Percentiles rank a stretch among this genome's conserved stretches.
These are phyloP conservation scores for Sialis fuliginosa DNA, from an alignment of 2,888 invertebrate species.

Conservation along the genomic window DNA sequence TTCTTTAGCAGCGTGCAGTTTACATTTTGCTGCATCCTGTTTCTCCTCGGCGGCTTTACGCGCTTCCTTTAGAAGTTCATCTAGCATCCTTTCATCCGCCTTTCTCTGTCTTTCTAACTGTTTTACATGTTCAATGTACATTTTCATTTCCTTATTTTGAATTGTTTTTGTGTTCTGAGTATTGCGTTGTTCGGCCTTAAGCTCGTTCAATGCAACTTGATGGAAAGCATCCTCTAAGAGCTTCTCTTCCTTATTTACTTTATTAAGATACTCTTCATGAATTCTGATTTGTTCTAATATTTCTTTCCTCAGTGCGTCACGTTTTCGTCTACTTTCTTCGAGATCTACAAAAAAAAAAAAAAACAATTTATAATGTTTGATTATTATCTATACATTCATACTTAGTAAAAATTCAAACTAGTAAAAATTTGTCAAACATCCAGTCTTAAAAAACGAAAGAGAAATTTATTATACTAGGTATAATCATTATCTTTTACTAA, in stretches of 20 bases:
- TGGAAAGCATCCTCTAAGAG: slow-evolving; percentile 6
- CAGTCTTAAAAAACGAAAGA: no score
- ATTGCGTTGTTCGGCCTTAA: slow-evolving; percentile 16
- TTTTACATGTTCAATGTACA: slow-evolving; percentile 18
- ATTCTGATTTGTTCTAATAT: slow-evolving; percentile 18
- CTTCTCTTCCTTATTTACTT: slow-evolving; percentile 18
- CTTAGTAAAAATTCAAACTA: no score
- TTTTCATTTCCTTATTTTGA: slow-evolving; percentile 17
- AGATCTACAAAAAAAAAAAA: slow-evolving; percentile 6
- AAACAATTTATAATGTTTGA: no score
- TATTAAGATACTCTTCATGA: slow-evolving; percentile 17
- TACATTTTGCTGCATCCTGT: slow-evolving; percentile 17
- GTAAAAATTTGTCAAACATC: no score
- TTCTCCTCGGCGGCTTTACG: slow-evolving; percentile 4
- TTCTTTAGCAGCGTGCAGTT: slow-evolving; percentile 17
- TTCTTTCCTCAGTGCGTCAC: slow-evolving; percentile 16
- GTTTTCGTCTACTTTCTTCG: slow-evolving; percentile 12
- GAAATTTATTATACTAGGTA: no score
- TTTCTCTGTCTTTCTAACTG: slow-evolving; percentile 18
- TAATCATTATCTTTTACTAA: no score
- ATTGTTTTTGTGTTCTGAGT: slow-evolving; percentile 1
- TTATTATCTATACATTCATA: no score
- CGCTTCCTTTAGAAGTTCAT: slow-evolving; percentile 16
- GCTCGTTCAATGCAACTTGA: slow-evolving; percentile 17
- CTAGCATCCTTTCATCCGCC: slow-evolving; percentile 18